Conservation (phyloP, 2,888 invertebrate species). For the Helicoverpa assulta region DNA sequence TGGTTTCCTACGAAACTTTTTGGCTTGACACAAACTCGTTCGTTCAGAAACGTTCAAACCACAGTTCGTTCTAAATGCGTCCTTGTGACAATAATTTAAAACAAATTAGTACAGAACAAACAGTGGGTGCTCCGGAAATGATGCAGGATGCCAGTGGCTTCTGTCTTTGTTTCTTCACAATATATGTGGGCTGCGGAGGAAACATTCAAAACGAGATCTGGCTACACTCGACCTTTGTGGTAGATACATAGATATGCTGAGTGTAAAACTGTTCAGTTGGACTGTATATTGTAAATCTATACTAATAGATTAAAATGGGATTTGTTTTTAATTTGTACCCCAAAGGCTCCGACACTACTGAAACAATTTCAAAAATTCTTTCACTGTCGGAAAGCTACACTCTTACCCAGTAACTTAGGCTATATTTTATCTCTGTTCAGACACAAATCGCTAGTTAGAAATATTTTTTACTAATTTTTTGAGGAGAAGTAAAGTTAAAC, state of each 20-base stretch:
- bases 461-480: too few relatives aligned
- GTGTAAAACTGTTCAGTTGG: neutral
- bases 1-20: conserved; percentile 1
- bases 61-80: conserved; percentile 28
- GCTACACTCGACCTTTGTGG: neutral
- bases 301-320: too few relatives aligned
- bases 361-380: too few relatives aligned
- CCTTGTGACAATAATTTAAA: conserved; percentile 32
- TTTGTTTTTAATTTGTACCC: too few relatives aligned
- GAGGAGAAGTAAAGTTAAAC: too few relatives aligned
- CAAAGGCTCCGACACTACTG: too few relatives aligned
- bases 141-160: conserved; percentile 68
- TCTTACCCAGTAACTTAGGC: too few relatives aligned
- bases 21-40: neutral
- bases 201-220: conserved; percentile 41
- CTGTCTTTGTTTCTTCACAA: conserved; percentile 56
- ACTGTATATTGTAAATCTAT: neutral
- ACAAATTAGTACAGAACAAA: conserved; percentile 21
- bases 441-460: too few relatives aligned
- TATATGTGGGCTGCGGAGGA: conserved; percentile 58
- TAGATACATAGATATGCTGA: neutral
- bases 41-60: neutral
- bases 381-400: too few relatives aligned
- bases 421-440: too few relatives aligned
- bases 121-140: conserved; percentile 67